These are phyloP conservation scores for Tragelaphus imberbis DNA, from an alignment of 2,113 vertebrate genomes.

Conservation along the genomic window DNA sequence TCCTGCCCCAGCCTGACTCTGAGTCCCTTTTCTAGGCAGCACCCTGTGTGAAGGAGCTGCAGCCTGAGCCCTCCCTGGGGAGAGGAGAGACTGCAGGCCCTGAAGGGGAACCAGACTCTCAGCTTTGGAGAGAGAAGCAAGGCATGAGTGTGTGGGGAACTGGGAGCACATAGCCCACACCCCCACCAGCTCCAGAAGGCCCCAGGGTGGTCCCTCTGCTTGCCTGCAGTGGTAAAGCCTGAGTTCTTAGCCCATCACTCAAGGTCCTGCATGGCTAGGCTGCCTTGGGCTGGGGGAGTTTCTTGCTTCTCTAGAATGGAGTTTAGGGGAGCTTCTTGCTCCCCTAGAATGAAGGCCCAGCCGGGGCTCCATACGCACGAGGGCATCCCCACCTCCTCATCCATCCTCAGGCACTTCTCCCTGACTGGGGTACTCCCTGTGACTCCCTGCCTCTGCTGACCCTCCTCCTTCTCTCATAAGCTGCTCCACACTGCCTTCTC, in stretches of 20 bases:
- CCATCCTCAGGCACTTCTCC: neutral
- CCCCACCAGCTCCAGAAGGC: neutral
- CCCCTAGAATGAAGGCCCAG: neutral
- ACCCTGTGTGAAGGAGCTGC: neutral
- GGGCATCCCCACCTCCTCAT: neutral
- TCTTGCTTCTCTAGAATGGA: neutral
- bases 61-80: neutral
- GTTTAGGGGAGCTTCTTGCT: neutral
- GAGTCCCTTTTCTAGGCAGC: neutral
- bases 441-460: neutral
- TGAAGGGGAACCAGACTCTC: too few relatives aligned
- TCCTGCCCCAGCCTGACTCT: neutral
- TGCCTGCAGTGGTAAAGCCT: neutral
- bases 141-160: neutral
- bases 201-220: neutral
- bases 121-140: neutral
- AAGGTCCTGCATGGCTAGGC: neutral
- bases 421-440: neutral
- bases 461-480: neutral
- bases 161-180: neutral
- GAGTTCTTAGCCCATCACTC: neutral
- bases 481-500: neutral
- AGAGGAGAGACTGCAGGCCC: neutral
- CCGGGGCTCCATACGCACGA: fast-evolving
- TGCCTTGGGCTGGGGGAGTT: neutral